phyloP scores from a whole-genome alignment of 92 coral and sea anemone species.

The Virgularia gustaviana region DNA sequence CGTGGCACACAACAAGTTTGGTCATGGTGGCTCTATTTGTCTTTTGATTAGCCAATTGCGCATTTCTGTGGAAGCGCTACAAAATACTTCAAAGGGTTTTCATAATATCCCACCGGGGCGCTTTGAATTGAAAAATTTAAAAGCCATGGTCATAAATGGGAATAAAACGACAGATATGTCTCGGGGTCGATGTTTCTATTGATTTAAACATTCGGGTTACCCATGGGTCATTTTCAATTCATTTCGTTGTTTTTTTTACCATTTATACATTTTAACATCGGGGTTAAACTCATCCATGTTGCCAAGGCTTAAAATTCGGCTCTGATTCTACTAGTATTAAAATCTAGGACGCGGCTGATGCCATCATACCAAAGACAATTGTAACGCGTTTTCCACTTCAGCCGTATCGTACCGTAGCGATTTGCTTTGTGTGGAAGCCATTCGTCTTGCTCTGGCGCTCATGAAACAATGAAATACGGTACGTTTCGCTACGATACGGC shows the following conservation, averaged over 20 bases:
- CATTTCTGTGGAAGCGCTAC: neutral
- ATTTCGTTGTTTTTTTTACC: conserved; percentile 1
- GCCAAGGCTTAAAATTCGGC: conserved; percentile 21
- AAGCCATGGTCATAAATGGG: neutral
- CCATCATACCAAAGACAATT: too few species aligned
- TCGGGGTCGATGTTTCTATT: neutral
- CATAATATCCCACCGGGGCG: conserved; percentile 24
- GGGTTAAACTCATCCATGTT: conserved; percentile 20
- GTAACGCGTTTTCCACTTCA: too few species aligned
- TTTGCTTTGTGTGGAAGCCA: too few species aligned
- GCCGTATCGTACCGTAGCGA: too few species aligned
- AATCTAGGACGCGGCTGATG: too few species aligned
- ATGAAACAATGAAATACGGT: too few species aligned
- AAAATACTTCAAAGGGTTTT: neutral
- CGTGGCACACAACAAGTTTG: conserved; percentile 9
- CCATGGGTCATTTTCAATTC: too few species aligned
- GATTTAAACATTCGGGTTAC: too few species aligned
- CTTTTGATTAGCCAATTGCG: neutral
- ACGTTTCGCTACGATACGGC: too few species aligned
- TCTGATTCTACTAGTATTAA: too few species aligned
- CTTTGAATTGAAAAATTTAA: neutral
- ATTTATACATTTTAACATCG: conserved; percentile 8
- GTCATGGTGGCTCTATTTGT: conserved; percentile 8
- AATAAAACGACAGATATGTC: too few species aligned
- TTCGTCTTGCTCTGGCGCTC: too few species aligned